phyloP scores from a whole-genome alignment of 1,140 invertebrate species.

The Lepidurus apus region DNA sequence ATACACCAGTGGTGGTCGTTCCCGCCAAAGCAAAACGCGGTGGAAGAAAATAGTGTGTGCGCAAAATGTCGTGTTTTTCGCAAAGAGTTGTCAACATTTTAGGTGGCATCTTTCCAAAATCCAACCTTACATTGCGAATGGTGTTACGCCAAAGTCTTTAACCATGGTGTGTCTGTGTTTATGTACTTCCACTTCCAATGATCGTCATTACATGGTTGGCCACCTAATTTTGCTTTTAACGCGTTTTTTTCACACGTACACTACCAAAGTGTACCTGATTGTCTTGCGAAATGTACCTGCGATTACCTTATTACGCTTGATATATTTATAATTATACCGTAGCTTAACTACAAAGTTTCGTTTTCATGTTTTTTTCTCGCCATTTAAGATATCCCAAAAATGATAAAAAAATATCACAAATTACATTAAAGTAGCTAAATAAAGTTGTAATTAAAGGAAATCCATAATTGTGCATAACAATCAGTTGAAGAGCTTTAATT shows the following conservation, averaged over 20 bases:
- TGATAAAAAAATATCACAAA: too few species aligned
- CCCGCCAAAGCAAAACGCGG: constrained; percentile 30
- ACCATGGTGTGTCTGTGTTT: background rate
- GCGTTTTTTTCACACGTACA: background rate
- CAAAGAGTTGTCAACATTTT: background rate
- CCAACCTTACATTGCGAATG: background rate
- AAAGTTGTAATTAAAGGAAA: too few species aligned
- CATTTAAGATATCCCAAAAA: too few species aligned
- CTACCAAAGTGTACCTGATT: too few species aligned
- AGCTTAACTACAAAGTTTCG: too few species aligned
- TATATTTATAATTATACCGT: too few species aligned
- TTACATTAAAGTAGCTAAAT: too few species aligned
- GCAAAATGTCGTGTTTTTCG: background rate
- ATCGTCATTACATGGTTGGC: background rate
- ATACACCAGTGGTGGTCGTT: background rate
- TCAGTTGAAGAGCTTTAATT: too few species aligned
- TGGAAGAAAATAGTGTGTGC: constrained; percentile 28
- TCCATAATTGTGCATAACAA: too few species aligned
- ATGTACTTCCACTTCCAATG: background rate
- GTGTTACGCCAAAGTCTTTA: background rate
- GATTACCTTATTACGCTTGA: too few species aligned
- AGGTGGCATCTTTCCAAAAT: background rate
- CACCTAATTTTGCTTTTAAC: background rate
- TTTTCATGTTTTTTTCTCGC: too few species aligned
- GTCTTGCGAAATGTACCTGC: too few species aligned